These are phyloP conservation scores for Pseudomyrmex gracilis DNA, from an alignment of 1,140 invertebrate genomes.

Conservation along the genomic window DNA sequence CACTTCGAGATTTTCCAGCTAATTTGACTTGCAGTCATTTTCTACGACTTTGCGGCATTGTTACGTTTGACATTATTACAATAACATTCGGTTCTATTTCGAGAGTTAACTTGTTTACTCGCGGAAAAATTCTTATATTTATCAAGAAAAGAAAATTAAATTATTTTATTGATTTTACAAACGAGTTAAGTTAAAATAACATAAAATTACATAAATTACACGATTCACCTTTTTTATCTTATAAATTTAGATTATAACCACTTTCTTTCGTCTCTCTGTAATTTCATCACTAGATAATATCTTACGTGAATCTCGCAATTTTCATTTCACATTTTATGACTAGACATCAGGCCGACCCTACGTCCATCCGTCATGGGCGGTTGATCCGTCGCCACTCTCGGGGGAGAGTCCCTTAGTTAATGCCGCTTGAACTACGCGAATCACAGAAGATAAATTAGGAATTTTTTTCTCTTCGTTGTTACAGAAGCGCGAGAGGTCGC, in stretches of 20 bases:
- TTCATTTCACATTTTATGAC: not conserved
- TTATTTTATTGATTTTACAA: constrained; percentile 3
- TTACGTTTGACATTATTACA: not conserved
- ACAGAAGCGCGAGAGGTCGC: constrained; percentile 88
- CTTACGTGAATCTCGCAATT: not conserved
- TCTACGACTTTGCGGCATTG: not conserved
- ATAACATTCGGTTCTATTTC: not conserved
- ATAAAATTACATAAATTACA: not conserved
- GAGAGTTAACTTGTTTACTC: not conserved
- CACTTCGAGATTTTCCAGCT: not conserved
- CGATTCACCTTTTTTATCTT: not conserved
- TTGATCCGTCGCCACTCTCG: not conserved
- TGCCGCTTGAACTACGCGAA: not conserved
- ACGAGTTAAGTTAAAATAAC: constrained; percentile 3
- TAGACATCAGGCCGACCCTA: not conserved
- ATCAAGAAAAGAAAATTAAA: not conserved
- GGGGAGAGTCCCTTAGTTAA: not conserved
- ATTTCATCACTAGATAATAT: not conserved
- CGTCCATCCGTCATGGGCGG: not conserved
- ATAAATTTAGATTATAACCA: not conserved
- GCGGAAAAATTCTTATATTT: no score
- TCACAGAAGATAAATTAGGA: not conserved
- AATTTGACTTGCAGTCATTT: constrained; percentile 1
- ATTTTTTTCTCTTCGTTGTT: constrained; percentile 59
- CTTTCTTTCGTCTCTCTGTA: not conserved